Percentiles rank a stretch among this genome's conserved stretches.
These are phyloP conservation scores for Crambe crambe DNA, from an alignment of 37 sponge, comb jelly and placozoan species.

Conservation along the genomic window DNA sequence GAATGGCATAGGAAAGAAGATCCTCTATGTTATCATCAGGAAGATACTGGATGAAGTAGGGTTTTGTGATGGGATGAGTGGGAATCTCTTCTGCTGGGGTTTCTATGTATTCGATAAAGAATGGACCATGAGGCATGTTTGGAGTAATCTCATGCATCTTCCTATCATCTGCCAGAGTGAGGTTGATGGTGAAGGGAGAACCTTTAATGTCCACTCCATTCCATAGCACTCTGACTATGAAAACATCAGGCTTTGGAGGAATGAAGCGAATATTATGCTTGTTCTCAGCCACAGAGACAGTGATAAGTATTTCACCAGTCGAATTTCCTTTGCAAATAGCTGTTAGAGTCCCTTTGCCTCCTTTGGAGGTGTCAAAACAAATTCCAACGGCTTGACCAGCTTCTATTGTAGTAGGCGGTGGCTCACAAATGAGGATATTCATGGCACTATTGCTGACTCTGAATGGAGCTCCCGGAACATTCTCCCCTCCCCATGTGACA, in stretches of 20 bases:
- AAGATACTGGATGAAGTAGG: conserved; percentile 22
- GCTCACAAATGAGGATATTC: conserved; percentile 26
- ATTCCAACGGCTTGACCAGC: conserved; percentile 45
- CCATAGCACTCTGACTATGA: conserved; percentile 45
- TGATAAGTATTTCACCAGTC: neutral
- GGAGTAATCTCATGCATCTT: conserved; percentile 56
- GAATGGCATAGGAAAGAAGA: conserved; percentile 25
- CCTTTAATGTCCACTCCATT: conserved; percentile 56
- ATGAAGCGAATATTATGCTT: conserved; percentile 36
- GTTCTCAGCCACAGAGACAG: neutral
- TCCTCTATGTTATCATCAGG: conserved; percentile 21
- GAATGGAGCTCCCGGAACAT: conserved; percentile 64
- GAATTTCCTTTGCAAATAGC: conserved; percentile 1
- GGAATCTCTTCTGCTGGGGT: neutral
- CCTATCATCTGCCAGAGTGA: conserved; percentile 32
- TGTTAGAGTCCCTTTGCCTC: conserved; percentile 49
- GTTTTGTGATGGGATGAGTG: neutral
- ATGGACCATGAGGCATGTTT: conserved; percentile 23
- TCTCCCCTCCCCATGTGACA: conserved; percentile 40
- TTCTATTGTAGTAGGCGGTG: conserved; percentile 30
- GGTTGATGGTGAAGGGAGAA: conserved; percentile 74
- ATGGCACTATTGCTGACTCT: conserved; percentile 25
- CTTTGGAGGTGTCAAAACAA: conserved; percentile 29
- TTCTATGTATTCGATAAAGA: no score
- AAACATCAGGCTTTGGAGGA: conserved; percentile 52